A percentile compares a stretch with the other conserved stretches of the same genome.
Evolutionary conservation across 1,140 invertebrate genomes (phyloP).

Genomic region (Antheraea mylitta): DNA sequence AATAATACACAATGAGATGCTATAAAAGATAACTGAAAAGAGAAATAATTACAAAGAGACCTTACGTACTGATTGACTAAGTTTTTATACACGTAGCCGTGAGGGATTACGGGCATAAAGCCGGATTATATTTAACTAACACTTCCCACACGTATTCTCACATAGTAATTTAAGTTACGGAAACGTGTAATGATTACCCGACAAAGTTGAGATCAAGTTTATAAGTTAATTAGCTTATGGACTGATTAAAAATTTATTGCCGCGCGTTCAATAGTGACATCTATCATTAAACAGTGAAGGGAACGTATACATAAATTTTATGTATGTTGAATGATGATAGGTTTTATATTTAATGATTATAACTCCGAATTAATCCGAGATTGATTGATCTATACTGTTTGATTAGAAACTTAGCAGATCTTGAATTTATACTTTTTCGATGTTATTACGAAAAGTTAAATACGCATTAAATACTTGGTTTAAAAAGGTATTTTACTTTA

Average conservation of each 20-base stretch:
- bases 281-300: constrained; percentile 4
- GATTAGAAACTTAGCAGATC: neutral
- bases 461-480: no score
- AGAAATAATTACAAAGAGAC: neutral
- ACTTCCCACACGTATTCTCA: constrained; percentile 1
- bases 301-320: neutral
- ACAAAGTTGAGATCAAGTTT: neutral
- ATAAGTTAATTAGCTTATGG: constrained; percentile 3
- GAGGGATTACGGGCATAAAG: constrained; percentile 12
- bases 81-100: neutral
- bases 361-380: neutral
- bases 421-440: neutral
- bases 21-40: neutral
- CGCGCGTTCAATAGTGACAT: neutral
- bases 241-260: constrained; percentile 5
- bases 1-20: neutral
- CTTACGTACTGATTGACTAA: constrained; percentile 1
- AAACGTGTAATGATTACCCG: neutral
- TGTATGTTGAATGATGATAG: neutral
- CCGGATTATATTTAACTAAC: constrained; percentile 11
- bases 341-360: neutral
- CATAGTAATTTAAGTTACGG: neutral
- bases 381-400: neutral
- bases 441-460: no score
- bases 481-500: no score